These are phyloP conservation scores for Telmatochromis brichardi DNA, from an alignment of 2,113 vertebrate genomes.

Conservation along the genomic window DNA sequence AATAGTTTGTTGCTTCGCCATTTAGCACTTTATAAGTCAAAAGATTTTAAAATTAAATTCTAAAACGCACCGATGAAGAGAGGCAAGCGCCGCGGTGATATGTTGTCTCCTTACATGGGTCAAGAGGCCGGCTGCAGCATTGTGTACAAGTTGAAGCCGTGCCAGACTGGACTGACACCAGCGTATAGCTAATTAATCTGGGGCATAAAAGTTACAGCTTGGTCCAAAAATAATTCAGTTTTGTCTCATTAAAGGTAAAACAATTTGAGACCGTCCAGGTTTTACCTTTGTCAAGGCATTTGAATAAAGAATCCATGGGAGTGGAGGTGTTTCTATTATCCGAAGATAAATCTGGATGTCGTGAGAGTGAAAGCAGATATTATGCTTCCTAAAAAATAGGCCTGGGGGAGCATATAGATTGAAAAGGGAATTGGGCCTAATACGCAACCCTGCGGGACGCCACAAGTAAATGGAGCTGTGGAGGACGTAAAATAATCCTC, in stretches of 20 bases:
- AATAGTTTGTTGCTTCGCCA: background rate
- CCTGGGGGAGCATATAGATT: background rate
- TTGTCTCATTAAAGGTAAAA: background rate
- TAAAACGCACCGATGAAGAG: background rate
- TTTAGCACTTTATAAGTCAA: background rate
- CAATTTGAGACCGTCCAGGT: background rate
- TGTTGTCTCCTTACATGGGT: background rate
- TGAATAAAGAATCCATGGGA: background rate
- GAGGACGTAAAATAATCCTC: background rate
- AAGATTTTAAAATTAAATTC: background rate
- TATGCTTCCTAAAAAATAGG: background rate
- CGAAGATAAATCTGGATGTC: background rate
- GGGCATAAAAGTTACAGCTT: background rate
- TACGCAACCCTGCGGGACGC: background rate
- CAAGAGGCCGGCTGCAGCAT: background rate
- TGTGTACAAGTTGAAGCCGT: background rate
- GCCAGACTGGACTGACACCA: background rate
- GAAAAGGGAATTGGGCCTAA: background rate
- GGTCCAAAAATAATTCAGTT: background rate
- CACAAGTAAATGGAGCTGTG: background rate
- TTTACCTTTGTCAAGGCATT: background rate
- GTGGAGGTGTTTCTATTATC: background rate
- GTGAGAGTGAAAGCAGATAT: background rate
- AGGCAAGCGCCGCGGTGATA: rapidly evolving
- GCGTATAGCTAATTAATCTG: background rate